Evolutionary conservation across 2,113 vertebrate species (phyloP).

Genomic region (Ellobius talpinus): DNA sequence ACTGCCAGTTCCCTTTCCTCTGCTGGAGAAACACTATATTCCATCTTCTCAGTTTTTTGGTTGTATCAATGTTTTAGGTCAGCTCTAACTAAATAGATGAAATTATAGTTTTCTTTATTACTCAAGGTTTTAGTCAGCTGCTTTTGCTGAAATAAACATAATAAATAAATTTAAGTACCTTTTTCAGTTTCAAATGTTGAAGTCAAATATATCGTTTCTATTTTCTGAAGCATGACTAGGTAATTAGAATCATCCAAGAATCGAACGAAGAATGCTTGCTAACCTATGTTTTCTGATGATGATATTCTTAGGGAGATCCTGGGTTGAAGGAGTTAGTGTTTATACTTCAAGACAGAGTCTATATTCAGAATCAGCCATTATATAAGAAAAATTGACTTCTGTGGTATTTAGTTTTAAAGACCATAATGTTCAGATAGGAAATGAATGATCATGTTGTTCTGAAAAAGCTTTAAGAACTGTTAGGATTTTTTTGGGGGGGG

Average conservation of each 20-base stretch:
- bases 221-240: not conserved
- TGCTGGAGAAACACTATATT: not conserved
- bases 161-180: constrained; percentile 21
- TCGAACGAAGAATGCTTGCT: not conserved
- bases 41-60: not conserved
- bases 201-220: not conserved
- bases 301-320: not conserved
- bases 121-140: not conserved
- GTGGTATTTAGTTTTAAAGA: constrained; percentile 12
- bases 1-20: not conserved
- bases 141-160: constrained; percentile 18
- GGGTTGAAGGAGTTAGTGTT: not conserved
- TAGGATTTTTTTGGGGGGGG: no score
- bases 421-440: not conserved
- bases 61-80: not conserved
- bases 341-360: not conserved
- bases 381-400: not conserved
- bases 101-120: not conserved
- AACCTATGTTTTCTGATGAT: not conserved
- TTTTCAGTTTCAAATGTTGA: constrained; percentile 13
- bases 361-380: not conserved
- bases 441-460: not conserved
- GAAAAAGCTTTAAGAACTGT: not conserved
- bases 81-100: constrained; percentile 19
- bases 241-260: not conserved